Percentiles rank a stretch among this genome's conserved stretches.
Evolutionary conservation across 2,888 invertebrate genomes (phyloP).

Genomic region (Microctonus hyperodae): DNA sequence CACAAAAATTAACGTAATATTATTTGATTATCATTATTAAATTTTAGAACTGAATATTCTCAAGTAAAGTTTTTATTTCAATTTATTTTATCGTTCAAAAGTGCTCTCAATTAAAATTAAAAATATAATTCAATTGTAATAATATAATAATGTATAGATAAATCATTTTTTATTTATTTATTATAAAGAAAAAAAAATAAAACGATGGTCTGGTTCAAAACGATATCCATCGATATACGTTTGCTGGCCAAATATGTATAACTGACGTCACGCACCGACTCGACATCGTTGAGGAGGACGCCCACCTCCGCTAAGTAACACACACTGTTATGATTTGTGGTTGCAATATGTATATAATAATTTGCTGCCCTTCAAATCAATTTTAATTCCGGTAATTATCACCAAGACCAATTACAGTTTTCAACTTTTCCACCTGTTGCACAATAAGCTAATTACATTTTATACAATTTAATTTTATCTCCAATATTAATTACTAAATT

Average conservation of each 20-base stretch:
- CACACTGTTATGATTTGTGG: constrained; percentile 23
- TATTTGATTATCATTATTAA: too few species aligned
- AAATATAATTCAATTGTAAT: too few species aligned
- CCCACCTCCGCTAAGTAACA: constrained; percentile 54
- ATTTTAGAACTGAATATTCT: too few species aligned
- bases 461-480: neutral
- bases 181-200: neutral
- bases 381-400: constrained; percentile 16
- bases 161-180: neutral
- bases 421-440: neutral
- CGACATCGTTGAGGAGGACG: constrained; percentile 56
- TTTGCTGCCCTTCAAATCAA: constrained; percentile 11
- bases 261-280: constrained; percentile 58
- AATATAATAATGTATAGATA: too few species aligned
- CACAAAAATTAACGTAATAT: neutral
- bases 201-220: constrained; percentile 28
- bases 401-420: neutral
- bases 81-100: too few species aligned
- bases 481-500: neutral
- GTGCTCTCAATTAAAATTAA: too few species aligned
- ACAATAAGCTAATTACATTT: neutral
- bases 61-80: too few species aligned
- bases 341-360: neutral
- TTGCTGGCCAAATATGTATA: constrained; percentile 61
- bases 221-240: constrained; percentile 51